A percentile compares a stretch with the other conserved stretches of the same genome.
Evolutionary conservation across 2,888 invertebrate species (phyloP).

Genomic region (Heteromurus nitidus): DNA sequence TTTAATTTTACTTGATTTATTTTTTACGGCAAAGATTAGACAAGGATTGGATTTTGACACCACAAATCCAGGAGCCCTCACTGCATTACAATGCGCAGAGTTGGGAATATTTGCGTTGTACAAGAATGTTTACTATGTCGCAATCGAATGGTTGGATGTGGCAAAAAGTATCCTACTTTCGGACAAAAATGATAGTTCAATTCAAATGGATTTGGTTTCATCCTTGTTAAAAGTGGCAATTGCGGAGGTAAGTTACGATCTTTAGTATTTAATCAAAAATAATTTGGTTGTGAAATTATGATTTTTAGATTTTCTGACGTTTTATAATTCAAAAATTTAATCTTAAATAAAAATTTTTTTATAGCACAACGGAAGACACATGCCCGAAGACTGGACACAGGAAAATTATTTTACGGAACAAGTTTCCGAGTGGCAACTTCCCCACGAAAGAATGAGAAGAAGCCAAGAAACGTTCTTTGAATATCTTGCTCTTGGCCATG

Average conservation of each 20-base stretch:
- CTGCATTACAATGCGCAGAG: slow-evolving; percentile 1
- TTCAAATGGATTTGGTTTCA: background rate
- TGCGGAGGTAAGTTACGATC: background rate
- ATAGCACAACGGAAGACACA: background rate
- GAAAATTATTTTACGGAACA: background rate
- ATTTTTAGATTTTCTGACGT: background rate
- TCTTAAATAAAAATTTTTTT: background rate
- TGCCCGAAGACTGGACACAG: background rate
- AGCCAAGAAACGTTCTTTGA: too few relatives aligned
- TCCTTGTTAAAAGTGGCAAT: background rate
- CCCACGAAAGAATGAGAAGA: too few relatives aligned
- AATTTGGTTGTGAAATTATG: background rate
- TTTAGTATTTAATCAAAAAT: background rate
- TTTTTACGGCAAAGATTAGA: too few relatives aligned
- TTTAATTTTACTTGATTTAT: background rate
- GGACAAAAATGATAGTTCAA: background rate
- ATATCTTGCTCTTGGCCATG: too few relatives aligned
- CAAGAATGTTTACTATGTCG: background rate
- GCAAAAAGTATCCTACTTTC: background rate
- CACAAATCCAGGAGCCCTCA: background rate
- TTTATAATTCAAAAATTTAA: background rate
- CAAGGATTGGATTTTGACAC: background rate
- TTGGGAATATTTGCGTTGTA: slow-evolving; percentile 14
- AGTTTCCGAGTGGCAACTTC: background rate
- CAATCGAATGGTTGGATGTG: slow-evolving; percentile 19